These are phyloP conservation scores for Myxocyprinus asiaticus DNA, from an alignment of 2,113 vertebrate species.

Conservation along the genomic window DNA sequence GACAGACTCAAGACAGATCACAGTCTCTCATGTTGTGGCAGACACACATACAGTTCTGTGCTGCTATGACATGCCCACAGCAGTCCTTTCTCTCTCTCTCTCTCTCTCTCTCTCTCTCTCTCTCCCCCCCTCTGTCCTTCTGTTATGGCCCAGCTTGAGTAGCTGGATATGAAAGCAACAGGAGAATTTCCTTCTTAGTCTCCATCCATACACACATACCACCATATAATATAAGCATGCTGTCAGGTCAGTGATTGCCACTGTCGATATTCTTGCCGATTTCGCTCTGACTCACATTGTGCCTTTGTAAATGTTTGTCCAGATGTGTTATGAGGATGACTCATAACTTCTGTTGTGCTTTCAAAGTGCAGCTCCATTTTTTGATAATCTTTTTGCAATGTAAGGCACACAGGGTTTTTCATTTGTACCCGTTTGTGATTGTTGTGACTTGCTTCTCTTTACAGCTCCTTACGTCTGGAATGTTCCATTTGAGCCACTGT, in stretches of 20 bases:
- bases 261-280: slow-evolving; percentile 12
- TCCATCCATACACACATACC: too few species aligned
- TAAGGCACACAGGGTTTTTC: background rate
- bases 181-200: too few species aligned
- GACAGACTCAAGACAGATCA: too few species aligned
- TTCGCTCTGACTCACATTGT: slow-evolving; percentile 22
- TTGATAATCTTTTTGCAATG: background rate
- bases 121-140: background rate
- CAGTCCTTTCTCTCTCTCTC: too few species aligned
- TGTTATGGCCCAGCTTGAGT: background rate
- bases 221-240: background rate
- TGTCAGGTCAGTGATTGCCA: background rate
- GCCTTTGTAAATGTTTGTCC: slow-evolving; percentile 16
- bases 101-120: slow-evolving; percentile 13
- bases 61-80: too few species aligned
- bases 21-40: too few species aligned
- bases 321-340: background rate
- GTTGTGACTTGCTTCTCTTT: slow-evolving; percentile 6
- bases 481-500: background rate
- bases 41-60: too few species aligned
- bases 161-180: background rate
- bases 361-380: slow-evolving; percentile 1
- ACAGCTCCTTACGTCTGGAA: background rate
- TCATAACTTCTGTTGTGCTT: background rate
- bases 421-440: background rate